A percentile compares a stretch with the other conserved stretches of the same genome.
These are phyloP conservation scores for Shargacucullia verbasci DNA, from an alignment of 2,888 invertebrate genomes.

Conservation along the genomic window DNA sequence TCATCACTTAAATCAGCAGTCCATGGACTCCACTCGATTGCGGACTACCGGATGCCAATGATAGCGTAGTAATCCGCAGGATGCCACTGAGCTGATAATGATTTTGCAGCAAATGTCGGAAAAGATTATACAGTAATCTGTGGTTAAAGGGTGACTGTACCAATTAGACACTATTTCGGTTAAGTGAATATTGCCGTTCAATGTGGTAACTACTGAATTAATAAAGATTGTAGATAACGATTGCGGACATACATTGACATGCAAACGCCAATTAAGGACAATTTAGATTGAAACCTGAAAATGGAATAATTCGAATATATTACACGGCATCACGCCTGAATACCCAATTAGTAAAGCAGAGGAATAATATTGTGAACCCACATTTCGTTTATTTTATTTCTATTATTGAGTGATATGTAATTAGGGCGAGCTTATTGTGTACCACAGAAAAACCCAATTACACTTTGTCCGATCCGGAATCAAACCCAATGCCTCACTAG, in stretches of 20 bases:
- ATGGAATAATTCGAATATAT: slow-evolving; percentile 34
- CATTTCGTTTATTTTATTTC: no score
- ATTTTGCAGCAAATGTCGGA: slow-evolving; percentile 48
- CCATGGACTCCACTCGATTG: slow-evolving; percentile 27
- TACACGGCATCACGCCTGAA: no score
- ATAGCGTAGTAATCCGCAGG: slow-evolving; percentile 75
- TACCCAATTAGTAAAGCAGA: no score
- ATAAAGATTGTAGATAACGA: slow-evolving; percentile 42
- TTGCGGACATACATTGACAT: slow-evolving; percentile 14
- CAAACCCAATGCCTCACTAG: no score
- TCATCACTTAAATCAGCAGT: slow-evolving; percentile 42
- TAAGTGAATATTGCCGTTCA: slow-evolving; percentile 20
- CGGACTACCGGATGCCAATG: slow-evolving; percentile 45
- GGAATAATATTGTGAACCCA: no score
- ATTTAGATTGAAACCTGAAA: slow-evolving; percentile 24
- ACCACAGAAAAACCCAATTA: no score
- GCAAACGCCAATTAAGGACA: slow-evolving; percentile 34
- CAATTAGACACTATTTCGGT: slow-evolving; percentile 1
- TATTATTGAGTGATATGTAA: no score
- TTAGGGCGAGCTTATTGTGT: no score
- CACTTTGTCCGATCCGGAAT: no score
- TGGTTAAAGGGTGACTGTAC: no score
- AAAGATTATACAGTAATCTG: slow-evolving; percentile 9
- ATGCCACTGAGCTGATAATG: slow-evolving; percentile 70
- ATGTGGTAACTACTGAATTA: slow-evolving; percentile 34